phyloP scores from a whole-genome alignment of 2,797 vertebrate species.

The Aratinga solstitialis region DNA sequence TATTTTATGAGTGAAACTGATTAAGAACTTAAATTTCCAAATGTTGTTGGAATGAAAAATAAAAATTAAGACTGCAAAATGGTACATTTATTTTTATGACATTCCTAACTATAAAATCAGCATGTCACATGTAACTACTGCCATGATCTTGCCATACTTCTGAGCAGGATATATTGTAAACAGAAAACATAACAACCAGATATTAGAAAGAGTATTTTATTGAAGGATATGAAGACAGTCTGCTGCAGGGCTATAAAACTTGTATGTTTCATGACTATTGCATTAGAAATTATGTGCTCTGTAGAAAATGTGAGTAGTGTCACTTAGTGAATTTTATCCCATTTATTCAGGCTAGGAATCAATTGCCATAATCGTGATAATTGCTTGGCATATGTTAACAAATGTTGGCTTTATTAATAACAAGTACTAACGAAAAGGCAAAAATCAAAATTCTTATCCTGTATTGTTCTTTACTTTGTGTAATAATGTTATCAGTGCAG shows the following conservation, averaged over 20 bases:
- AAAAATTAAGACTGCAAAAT: neutral
- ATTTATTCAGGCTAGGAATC: neutral
- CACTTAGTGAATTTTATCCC: neutral
- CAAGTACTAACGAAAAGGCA: fast-evolving
- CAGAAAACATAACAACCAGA: neutral
- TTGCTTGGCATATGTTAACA: neutral
- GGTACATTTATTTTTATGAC: neutral
- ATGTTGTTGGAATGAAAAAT: neutral
- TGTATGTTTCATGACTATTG: neutral
- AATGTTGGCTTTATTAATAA: neutral
- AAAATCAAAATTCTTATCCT: neutral
- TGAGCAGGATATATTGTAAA: neutral
- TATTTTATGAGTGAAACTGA: neutral
- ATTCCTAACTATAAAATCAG: neutral
- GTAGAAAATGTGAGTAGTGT: neutral
- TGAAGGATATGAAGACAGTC: neutral
- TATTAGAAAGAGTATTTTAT: neutral
- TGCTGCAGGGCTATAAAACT: neutral
- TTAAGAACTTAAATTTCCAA: conserved; percentile 32
- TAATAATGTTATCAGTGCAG: neutral
- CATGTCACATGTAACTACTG: neutral
- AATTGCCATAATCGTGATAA: neutral
- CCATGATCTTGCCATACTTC: neutral
- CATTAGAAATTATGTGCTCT: neutral
- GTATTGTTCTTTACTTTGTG: neutral